These are phyloP conservation scores for Pagetopsis macropterus DNA, from an alignment of 2,797 vertebrate genomes.

Conservation along the genomic window DNA sequence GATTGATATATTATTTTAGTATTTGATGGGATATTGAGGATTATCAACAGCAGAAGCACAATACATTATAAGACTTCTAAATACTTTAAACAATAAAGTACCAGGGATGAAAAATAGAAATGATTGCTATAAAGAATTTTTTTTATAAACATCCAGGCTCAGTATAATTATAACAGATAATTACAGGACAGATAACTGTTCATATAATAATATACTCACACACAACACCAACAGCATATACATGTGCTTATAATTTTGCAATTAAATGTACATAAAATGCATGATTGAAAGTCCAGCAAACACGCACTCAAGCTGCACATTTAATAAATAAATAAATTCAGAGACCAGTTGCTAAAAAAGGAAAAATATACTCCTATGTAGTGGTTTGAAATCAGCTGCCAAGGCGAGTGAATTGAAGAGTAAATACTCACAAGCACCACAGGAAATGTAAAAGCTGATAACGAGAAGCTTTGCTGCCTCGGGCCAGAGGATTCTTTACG, in stretches of 20 bases:
- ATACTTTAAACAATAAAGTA: constrained; percentile 13
- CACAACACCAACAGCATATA: constrained; percentile 26
- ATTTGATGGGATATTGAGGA: background rate
- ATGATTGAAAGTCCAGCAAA: constrained; percentile 8
- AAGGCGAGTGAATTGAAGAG: constrained; percentile 15
- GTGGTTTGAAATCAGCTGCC: constrained; percentile 48
- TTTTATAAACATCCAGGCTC: constrained; percentile 12
- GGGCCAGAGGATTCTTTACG: constrained; percentile 1
- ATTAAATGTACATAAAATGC: constrained; percentile 17
- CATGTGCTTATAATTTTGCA: constrained; percentile 1
- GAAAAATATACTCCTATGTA: constrained; percentile 7
- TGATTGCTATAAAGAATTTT: background rate
- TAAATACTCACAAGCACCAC: constrained; percentile 36
- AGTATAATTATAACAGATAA: background rate
- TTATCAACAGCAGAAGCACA: background rate
- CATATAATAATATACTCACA: constrained; percentile 27
- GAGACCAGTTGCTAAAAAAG: constrained; percentile 7
- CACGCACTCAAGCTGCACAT: constrained; percentile 22
- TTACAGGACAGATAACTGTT: constrained; percentile 3
- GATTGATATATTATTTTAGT: background rate
- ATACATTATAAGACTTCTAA: constrained; percentile 4
- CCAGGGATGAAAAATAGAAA: background rate
- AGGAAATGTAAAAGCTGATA: constrained; percentile 15
- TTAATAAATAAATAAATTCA: constrained; percentile 55
- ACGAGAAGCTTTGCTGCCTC: constrained; percentile 27